Evolutionary conservation across 35 echinoderm and acorn worm species (phyloP), one percentile per base, ranked within the genome.

Genomic region (Ptychodera flava): DNA sequence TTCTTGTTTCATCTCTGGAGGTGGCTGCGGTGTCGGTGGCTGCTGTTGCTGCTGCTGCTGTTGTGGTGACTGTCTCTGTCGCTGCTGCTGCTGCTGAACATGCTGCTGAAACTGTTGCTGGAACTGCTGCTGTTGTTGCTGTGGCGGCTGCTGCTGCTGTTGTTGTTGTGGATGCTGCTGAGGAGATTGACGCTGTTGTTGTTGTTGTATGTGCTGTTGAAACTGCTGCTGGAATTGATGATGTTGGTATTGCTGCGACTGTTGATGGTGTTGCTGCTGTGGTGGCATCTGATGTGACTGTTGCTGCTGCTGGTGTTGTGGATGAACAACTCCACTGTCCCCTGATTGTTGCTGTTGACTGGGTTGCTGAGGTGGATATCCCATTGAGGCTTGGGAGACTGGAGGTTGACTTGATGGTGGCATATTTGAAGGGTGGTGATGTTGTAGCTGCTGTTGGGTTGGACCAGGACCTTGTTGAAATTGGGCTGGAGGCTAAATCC

Each of bases 41-140:
- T 2, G 6, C 2, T 2, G n/a, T 29, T 12, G n/a, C 79, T 80
- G 79, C n/a, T 80, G 79, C n/a, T 80, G 79, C n/a, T 80, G 79
- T 33, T 80, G 79, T 29, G 10, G 79, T 29, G 10, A 29, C 79
- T 80, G 79, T 29, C 30, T 10, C n/a, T 80, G 79, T 33, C 30
- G 2, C 79, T 80, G 79, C n/a, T 80, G 79, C n/a, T 80, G 79
- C n/a, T 80, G 79, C 79, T 80, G 79, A 29, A 30, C 14, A 29
- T 80, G 79, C 79, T 80, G 79, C n/a, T 80, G 79, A 14, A 30
- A 33, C 79, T 80, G 79, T 33, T 80, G 79, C n/a, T 80, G 79
- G 14, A 30, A 33, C n/a, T 80, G 79, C n/a, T 80, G 79, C 79
- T 80, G 79, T 33, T 80, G 79, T 6, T 80, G 76, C 76, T 77